Conservation (phyloP, 2,888 invertebrate species). For the Leistus spinibarbis region DNA sequence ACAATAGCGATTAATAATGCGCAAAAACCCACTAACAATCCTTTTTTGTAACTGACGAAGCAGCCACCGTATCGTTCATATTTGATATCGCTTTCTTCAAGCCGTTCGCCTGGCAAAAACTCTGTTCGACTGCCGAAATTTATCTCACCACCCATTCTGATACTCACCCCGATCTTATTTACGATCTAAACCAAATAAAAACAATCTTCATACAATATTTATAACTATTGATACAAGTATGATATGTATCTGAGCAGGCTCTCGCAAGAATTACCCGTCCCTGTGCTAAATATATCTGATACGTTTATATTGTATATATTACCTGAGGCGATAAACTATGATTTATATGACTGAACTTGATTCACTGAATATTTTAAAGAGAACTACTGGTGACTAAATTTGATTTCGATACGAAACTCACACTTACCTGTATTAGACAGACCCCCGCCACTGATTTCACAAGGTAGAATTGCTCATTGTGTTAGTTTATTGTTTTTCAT, state of each 20-base stretch:
- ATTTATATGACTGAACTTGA: neutral
- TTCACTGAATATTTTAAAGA: neutral
- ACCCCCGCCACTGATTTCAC: neutral
- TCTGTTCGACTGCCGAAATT: slow-evolving; percentile 62
- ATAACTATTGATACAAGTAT: slow-evolving; percentile 33
- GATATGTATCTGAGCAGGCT: neutral
- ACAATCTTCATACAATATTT: slow-evolving; percentile 34
- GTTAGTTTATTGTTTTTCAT: neutral
- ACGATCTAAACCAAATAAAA: slow-evolving; percentile 32
- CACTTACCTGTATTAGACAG: neutral
- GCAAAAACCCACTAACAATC: slow-evolving; percentile 57
- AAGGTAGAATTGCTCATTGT: neutral
- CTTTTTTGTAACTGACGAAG: slow-evolving; percentile 66
- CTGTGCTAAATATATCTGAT: slow-evolving; percentile 20
- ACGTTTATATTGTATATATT: neutral
- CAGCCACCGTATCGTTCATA: slow-evolving; percentile 67
- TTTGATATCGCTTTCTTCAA: slow-evolving; percentile 60
- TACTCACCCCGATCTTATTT: slow-evolving; percentile 3
- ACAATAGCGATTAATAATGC: slow-evolving; percentile 49
- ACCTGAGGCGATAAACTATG: neutral
- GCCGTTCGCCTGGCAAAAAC: slow-evolving; percentile 65
- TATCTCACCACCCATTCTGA: slow-evolving; percentile 37
- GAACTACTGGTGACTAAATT: neutral
- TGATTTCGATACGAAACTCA: neutral
- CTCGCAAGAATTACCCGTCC: slow-evolving; percentile 37